phyloP scores from a whole-genome alignment of 1,140 invertebrate genomes.

The Medauroidea extradentata region DNA sequence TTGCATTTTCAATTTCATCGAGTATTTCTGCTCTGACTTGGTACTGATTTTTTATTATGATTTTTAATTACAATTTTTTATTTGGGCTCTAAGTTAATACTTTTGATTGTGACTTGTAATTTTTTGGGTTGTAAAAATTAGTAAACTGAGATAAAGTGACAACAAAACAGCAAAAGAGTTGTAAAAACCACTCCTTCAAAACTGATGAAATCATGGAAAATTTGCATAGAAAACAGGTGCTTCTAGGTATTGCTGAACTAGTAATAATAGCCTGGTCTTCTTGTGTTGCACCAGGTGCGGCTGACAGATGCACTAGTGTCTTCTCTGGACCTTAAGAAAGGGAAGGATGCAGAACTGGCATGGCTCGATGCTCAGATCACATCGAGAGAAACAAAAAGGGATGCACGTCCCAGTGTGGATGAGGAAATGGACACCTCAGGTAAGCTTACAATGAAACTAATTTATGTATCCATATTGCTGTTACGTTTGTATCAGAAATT shows the following conservation, averaged over 20 bases:
- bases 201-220: not conserved
- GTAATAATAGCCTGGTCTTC: not conserved
- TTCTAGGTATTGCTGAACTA: not conserved
- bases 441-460: too few relatives aligned
- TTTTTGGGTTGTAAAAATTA: not conserved
- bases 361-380: conserved; percentile 83
- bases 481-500: too few relatives aligned
- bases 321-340: conserved; percentile 78
- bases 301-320: conserved; percentile 87
- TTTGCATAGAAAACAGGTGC: not conserved
- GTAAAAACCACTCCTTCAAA: not conserved
- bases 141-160: not conserved
- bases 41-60: too few relatives aligned
- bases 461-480: too few relatives aligned
- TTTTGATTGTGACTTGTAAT: too few relatives aligned
- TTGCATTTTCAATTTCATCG: too few relatives aligned
- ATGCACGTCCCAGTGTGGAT: conserved; percentile 31
- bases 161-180: not conserved
- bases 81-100: too few relatives aligned
- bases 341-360: conserved; percentile 83
- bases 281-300: conserved; percentile 57
- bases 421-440: not conserved
- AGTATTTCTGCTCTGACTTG: too few relatives aligned
- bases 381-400: conserved; percentile 47
- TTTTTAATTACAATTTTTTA: too few relatives aligned